Base-by-base conservation (phyloP, 2,888 invertebrate genomes). In the Pandemis heparana region DNA sequence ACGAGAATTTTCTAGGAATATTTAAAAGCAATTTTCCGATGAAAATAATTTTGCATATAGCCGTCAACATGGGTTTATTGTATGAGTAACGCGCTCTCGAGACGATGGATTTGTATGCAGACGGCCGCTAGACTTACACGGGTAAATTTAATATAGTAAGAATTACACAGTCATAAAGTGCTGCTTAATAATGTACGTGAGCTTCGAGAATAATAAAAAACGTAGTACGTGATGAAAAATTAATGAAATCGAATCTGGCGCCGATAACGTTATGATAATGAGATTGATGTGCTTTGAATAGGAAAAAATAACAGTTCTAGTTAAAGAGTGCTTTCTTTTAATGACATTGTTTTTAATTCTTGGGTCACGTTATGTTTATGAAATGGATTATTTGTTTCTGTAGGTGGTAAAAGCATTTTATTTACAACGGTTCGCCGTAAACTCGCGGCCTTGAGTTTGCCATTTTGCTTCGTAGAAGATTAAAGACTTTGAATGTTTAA, bases 41-140 rank as follows among this genome's bases (percentile, higher is more conserved):
- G 67, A 18, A 56, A 72, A 72, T 67, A 46, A 46, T 67, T 67
- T 67, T 62, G 38, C 67, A 56, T 72, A 67, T 53, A 72, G 32
- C 72, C 67, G 67, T 56, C 72, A 71, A 61, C 66, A 62, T 62
- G 38, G 43, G 67, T 62, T 48, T 66, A 51, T 67, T 62, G 72
- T 53, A 62, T 62, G 60, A 60, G 41, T 39, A 32, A 32, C 39
- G 67, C 14, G 6, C 56, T 38, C 62, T 41, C 61, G 51, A 66
- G 66, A 53, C 71, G 43, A 74, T 70, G 53, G 51, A 70, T 74
- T 74, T 74, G 74, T 65, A 74, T 74, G 74, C 74, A 74, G 74
- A 74, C 74, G 60, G 74, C 43, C 65, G 41, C 74, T 70, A 70
- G 64, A 70, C 74, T 51, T 60, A 61, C 69, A 70, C 60, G 41